Conservation (phyloP, 2,113 vertebrate genomes). For the Limanda limanda region DNA sequence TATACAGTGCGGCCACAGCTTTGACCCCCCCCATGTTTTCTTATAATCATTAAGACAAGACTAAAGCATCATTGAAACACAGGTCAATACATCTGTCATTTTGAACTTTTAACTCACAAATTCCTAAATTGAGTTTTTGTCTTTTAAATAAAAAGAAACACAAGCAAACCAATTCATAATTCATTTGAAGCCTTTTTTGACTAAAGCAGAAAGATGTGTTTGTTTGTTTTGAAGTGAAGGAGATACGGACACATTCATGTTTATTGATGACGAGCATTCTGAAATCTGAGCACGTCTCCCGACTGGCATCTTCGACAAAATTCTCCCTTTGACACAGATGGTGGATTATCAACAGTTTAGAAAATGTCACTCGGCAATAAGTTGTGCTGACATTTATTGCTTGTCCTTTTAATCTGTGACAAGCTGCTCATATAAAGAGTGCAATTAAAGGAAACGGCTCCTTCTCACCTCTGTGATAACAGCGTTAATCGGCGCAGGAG, state of each 20-base stretch:
- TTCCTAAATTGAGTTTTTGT: conserved; percentile 72
- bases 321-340: conserved; percentile 76
- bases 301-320: conserved; percentile 57
- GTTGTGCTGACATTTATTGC: conserved; percentile 77
- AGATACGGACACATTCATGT: conserved; percentile 66
- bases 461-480: conserved; percentile 73
- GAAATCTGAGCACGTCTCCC: conserved; percentile 49
- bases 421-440: conserved; percentile 74
- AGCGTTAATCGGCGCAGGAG: conserved; percentile 75
- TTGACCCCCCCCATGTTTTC: conserved; percentile 40
- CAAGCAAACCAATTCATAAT: conserved; percentile 52
- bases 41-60: conserved; percentile 49
- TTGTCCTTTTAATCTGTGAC: conserved; percentile 78
- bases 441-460: conserved; percentile 76
- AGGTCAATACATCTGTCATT: conserved; percentile 74
- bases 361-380: conserved; percentile 76
- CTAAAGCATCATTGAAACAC: conserved; percentile 65
- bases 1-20: conserved; percentile 34
- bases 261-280: conserved; percentile 69
- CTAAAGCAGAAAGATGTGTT: conserved; percentile 55
- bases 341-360: conserved; percentile 80
- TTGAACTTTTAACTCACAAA: conserved; percentile 57
- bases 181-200: conserved; percentile 28
- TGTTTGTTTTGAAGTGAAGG: conserved; percentile 46
- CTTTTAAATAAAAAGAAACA: conserved; percentile 63